Evolutionary conservation across 2,888 invertebrate genomes (phyloP), one percentile per base, ranked within the genome.

Genomic region (Scelioninae gen. 1): DNA sequence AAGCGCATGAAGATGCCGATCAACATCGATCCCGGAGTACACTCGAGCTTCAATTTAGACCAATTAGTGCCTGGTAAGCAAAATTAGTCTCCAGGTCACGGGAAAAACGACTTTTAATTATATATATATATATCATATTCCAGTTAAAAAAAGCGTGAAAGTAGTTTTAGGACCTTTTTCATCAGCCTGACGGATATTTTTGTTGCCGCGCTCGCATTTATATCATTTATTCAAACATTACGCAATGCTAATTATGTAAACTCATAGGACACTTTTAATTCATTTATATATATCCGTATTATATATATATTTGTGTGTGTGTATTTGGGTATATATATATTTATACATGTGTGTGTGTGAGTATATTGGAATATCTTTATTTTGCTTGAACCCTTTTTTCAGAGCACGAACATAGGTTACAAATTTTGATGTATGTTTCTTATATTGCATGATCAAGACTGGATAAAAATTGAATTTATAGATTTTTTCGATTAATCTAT

Each of bases 1-100:
- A 96, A 96, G 89, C 94, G 97, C 89, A 93, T 96, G 94, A 98
- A 98, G 93, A 96, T 97, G 94, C 97, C 97, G 34, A 93, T 98
- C 84, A 98, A 98, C 93, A 95, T 97, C 84, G 98, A 98, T 93
- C 98, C 98, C 5, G 98, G 98, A 65, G 98, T 98, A 58, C 98
- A 98, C 92, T 98, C 97, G 74, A 97, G 97, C 90, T 94, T 98
- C 88, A 97, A 97, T 93, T 93, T 98, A 90, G 98, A 98, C 92
- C 95, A 96, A 91, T 93, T 96, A 88, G 96, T 95, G 63, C 96
- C 92, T 89, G 95, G 93, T 92, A 89, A 89, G 89, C 16, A 10
- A 15, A 29, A 43, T 16, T 32, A 34, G 47, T 49, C 34, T 9
- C 7, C 13, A 15, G 15, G 15, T 47, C 13, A 10, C 31, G 15